These are phyloP conservation scores for Limnephilus auricula DNA, from an alignment of 2,888 invertebrate species.

Conservation along the genomic window DNA sequence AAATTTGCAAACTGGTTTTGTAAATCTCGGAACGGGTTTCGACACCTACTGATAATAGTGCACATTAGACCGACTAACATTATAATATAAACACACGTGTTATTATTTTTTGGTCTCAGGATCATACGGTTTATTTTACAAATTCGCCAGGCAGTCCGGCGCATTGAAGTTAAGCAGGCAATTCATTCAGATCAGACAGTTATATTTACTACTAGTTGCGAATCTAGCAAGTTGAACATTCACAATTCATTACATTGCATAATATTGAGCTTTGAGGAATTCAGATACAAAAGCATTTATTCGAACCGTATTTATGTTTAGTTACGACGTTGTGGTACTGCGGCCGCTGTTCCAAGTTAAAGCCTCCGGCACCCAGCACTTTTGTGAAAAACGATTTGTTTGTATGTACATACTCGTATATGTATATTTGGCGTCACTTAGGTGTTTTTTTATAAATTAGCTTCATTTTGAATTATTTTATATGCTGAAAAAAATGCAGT, in stretches of 20 bases:
- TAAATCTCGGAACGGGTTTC: slow-evolving; percentile 17
- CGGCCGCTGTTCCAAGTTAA: background rate
- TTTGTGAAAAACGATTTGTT: too few relatives aligned
- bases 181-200: slow-evolving; percentile 3
- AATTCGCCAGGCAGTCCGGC: slow-evolving; percentile 3
- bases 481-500: background rate
- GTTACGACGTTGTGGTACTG: background rate
- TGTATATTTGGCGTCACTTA: background rate
- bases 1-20: slow-evolving; percentile 43
- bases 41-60: slow-evolving; percentile 17
- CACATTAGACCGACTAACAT: slow-evolving; percentile 36
- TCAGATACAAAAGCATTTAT: background rate
- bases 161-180: background rate
- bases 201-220: background rate
- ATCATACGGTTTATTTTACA: background rate
- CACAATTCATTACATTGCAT: background rate
- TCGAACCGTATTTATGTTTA: background rate
- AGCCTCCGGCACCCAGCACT: too few relatives aligned
- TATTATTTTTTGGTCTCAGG: background rate
- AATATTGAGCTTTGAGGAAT: background rate
- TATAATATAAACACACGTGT: slow-evolving; percentile 32
- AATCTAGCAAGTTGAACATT: background rate
- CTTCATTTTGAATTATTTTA: background rate
- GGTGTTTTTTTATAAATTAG: background rate
- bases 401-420: too few relatives aligned